These are phyloP conservation scores for Pteropus alecto DNA, from an alignment of 2,113 vertebrate genomes.

Conservation along the genomic window DNA sequence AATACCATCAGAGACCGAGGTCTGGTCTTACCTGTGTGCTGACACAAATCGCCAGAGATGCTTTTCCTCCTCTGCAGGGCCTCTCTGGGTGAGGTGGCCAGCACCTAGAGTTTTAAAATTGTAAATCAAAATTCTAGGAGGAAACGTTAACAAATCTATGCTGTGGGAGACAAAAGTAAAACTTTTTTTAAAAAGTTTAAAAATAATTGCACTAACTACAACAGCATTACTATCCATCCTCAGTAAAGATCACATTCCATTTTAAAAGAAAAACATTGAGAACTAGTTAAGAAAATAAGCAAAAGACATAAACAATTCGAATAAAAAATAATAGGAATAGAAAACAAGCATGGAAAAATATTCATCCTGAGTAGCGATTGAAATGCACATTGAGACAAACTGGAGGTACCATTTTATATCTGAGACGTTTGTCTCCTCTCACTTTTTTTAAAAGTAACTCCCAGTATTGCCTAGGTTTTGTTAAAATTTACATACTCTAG, in stretches of 20 bases:
- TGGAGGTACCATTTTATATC: not conserved
- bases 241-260: not conserved
- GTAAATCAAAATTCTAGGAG: constrained; percentile 32
- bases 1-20: not conserved
- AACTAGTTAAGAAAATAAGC: constrained; percentile 11
- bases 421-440: not conserved
- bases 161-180: not conserved
- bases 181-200: not conserved
- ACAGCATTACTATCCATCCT: not conserved
- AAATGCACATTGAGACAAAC: not conserved
- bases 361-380: not conserved
- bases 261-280: constrained; percentile 39
- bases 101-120: constrained; percentile 22
- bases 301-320: not conserved
- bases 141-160: not conserved
- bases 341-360: not conserved
- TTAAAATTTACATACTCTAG: not conserved
- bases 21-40: not conserved
- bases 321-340: not conserved
- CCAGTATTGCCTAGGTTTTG: not conserved
- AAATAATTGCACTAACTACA: not conserved
- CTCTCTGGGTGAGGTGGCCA: constrained; percentile 22
- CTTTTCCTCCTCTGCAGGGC: not conserved
- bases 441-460: not conserved
- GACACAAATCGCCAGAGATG: constrained; percentile 20